phyloP scores from a whole-genome alignment of 2,113 vertebrate species.

The Prochilodus magdalenae region DNA sequence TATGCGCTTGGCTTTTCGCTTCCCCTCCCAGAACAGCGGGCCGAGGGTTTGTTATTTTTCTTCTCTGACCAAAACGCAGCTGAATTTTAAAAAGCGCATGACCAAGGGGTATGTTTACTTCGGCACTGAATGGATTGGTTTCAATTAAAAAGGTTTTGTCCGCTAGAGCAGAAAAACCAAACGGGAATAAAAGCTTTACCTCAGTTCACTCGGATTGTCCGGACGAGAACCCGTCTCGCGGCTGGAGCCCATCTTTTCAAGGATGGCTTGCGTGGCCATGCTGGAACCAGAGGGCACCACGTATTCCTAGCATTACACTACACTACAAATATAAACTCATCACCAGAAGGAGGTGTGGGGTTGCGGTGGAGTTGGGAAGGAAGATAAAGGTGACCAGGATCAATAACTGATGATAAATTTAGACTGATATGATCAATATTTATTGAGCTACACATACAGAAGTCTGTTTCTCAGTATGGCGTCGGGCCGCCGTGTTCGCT shows the following conservation, averaged over 20 bases:
- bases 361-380: no score
- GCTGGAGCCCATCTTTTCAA: not conserved
- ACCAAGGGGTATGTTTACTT: slow-evolving; percentile 45
- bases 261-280: no score
- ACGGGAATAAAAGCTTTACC: not conserved
- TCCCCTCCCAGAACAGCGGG: not conserved
- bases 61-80: not conserved
- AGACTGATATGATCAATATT: no score
- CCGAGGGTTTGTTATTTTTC: slow-evolving; percentile 2
- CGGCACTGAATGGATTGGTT: slow-evolving; percentile 37
- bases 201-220: not conserved
- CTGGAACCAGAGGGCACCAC: no score
- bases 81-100: slow-evolving; percentile 29
- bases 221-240: not conserved
- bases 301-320: no score
- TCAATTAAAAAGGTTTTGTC: slow-evolving; percentile 43
- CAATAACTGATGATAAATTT: no score
- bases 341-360: no score
- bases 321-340: no score
- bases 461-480: no score
- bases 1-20: not conserved
- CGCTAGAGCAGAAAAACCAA: not conserved
- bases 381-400: no score
- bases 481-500: no score
- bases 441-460: no score